phyloP scores from a whole-genome alignment of 1,140 invertebrate species.

The Scaptomyza hsui region DNA sequence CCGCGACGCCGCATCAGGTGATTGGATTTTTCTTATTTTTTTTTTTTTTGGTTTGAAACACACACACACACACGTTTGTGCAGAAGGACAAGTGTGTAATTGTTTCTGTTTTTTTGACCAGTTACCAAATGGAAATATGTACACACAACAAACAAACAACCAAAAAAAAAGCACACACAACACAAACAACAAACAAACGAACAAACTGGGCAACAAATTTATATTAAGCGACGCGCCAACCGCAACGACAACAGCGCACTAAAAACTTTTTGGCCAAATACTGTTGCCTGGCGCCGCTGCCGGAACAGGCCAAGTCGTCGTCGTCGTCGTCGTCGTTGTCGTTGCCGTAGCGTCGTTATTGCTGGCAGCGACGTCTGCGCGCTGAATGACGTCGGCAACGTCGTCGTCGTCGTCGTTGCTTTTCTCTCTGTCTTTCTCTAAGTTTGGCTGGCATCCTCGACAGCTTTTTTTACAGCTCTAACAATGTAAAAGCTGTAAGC shows the following conservation, averaged over 20 bases:
- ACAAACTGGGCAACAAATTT: not conserved
- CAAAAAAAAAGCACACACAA: conserved; percentile 11
- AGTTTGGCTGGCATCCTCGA: conserved; percentile 28
- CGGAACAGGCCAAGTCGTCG: conserved; percentile 38
- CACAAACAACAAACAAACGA: conserved; percentile 11
- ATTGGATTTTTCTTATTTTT: too few relatives aligned
- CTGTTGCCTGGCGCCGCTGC: conserved; percentile 20
- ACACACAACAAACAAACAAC: conserved; percentile 3
- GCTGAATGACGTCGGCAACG: conserved; percentile 23
- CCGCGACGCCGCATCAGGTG: conserved; percentile 42
- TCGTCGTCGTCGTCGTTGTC: conserved; percentile 7
- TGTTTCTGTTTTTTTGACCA: too few relatives aligned
- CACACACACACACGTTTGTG: conserved; percentile 9
- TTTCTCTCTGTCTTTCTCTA: not conserved
- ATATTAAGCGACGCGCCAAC: conserved; percentile 57
- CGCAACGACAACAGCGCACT: conserved; percentile 75
- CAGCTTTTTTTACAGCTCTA: conserved; percentile 13
- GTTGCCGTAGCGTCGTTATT: conserved; percentile 1
- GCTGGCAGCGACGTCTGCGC: conserved; percentile 21
- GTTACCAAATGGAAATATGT: not conserved
- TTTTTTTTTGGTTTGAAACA: not conserved
- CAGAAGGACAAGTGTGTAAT: conserved; percentile 1
- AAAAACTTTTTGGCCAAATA: conserved; percentile 63
- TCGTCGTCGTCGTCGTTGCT: conserved; percentile 17
- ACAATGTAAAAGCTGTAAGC: not conserved